Evolutionary conservation across 2,888 invertebrate species (phyloP).

Genomic region (Cremastinae sp.): DNA sequence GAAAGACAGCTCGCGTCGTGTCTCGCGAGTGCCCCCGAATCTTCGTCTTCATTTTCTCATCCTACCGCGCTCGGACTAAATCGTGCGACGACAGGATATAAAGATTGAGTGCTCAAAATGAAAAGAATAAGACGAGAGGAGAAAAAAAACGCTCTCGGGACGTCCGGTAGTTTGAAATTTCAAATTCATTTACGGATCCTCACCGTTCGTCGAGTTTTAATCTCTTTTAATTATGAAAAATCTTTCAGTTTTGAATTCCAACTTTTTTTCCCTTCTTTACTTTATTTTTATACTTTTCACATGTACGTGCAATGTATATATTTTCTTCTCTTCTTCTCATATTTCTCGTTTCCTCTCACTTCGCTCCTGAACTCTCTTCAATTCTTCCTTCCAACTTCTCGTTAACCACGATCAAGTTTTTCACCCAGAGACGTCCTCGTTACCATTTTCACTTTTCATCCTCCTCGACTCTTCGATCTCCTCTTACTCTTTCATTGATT

Average conservation of each 20-base stretch:
- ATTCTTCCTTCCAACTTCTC: slow-evolving; percentile 32
- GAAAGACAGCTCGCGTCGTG: slow-evolving; percentile 59
- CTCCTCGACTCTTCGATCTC: slow-evolving; percentile 3
- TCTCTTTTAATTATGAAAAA: slow-evolving; percentile 72
- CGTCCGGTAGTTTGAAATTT: slow-evolving; percentile 72
- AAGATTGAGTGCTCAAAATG: slow-evolving; percentile 27
- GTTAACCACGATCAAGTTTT: slow-evolving; percentile 42
- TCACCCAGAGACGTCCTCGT: slow-evolving; percentile 37
- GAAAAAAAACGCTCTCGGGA: slow-evolving; percentile 24
- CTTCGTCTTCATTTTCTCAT: slow-evolving; percentile 34
- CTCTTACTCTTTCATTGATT: slow-evolving; percentile 41
- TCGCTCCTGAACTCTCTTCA: slow-evolving; percentile 14
- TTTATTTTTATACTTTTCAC: slow-evolving; percentile 28
- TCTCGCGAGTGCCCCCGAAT: slow-evolving; percentile 27
- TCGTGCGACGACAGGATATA: slow-evolving; percentile 36
- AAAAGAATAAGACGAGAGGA: slow-evolving; percentile 54
- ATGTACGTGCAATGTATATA: not conserved
- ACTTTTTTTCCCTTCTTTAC: slow-evolving; percentile 35
- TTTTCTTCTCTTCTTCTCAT: not conserved
- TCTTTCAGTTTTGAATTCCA: slow-evolving; percentile 59
- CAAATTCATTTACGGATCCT: slow-evolving; percentile 72
- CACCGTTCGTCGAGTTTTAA: slow-evolving; percentile 69
- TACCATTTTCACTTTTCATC: slow-evolving; percentile 37
- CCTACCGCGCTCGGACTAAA: slow-evolving; percentile 27
- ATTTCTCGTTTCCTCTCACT: slow-evolving; percentile 15